Conservation (phyloP, 2,797 vertebrate species). For the Gadopsis bispinosus region DNA sequence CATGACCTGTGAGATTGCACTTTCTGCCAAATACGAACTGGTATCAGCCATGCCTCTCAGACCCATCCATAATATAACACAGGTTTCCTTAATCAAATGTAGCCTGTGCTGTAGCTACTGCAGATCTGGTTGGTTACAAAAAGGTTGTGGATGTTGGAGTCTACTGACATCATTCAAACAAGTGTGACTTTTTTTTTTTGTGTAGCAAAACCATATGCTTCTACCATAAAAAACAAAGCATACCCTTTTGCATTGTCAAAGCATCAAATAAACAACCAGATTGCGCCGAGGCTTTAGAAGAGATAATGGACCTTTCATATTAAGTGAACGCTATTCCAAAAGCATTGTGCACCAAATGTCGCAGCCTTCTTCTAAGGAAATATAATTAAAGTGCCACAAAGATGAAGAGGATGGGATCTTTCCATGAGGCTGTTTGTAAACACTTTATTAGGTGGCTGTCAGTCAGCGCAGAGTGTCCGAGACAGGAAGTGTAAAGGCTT, state of each 20-base stretch:
- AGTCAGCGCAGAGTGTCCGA: conserved; percentile 28
- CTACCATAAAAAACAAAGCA: background rate
- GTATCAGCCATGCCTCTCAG: background rate
- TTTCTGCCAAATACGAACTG: too few species aligned
- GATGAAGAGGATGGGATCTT: conserved; percentile 37
- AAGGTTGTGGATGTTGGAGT: background rate
- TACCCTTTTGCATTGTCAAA: background rate
- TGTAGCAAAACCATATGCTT: background rate
- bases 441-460: conserved; percentile 49
- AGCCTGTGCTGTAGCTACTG: background rate
- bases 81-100: background rate
- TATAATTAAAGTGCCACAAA: conserved; percentile 56
- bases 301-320: conserved; percentile 34
- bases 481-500: conserved; percentile 20
- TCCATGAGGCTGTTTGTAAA: conserved; percentile 46
- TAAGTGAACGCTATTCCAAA: conserved; percentile 24
- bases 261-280: conserved; percentile 14
- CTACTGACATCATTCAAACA: conserved; percentile 9
- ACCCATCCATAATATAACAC: background rate
- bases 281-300: background rate
- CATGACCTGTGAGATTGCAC: background rate
- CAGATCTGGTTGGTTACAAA: background rate
- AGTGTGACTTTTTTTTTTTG: background rate
- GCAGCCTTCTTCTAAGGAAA: conserved; percentile 31
- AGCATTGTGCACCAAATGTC: conserved; percentile 34